Base-by-base conservation (phyloP, 2,888 invertebrate species). In the Omphaloscelis lunosa region DNA sequence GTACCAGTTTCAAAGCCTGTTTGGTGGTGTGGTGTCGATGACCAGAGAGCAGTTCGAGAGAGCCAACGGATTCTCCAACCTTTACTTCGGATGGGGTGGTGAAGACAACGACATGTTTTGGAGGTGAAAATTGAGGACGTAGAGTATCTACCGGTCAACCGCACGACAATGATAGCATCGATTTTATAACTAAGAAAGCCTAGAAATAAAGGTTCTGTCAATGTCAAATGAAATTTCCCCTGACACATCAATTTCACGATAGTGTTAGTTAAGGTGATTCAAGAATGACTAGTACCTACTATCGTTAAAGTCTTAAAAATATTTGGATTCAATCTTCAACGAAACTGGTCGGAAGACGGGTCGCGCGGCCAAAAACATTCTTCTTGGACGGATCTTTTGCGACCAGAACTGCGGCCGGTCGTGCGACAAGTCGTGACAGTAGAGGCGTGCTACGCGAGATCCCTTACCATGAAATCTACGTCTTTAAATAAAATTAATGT, bases 71-170 rank as follows among this genome's bases (percentile, higher is more conserved):
- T 99, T 98, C 95, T 98, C 98, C 70, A 99, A 99, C 92, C 97
- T 98, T 73, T 99, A 98, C 94, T 99, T 99, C 98, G 99, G 99
- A 23, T 99, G 99, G 99, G 99, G 99, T 34, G 99, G 98, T 8
- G 99, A 99, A 94, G 99, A 99, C 93, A 99, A 99, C 92, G 99
- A 99, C 91, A 98, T 99, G 98, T 98, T 98, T 51, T 98, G 98
- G 94, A 97, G 98, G 98, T 73, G 2, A 73, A 45, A 8, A n/a
- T n/a, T 68, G 34, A 39, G 17, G 11, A 58, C 17, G 11, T 59
- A 58, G 2, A 56, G n/a, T 56, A 56, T n/a, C 5, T 15, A 27
- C 15, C 15, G 15, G 15, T 15, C 27, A n/a, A 34, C 9, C 15
- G n/a, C 17, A n/a, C 6, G 15, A 17, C 29, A 53, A 9, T 51